Percentiles rank a stretch among this genome's conserved stretches.
Conservation (phyloP, 2,888 invertebrate genomes). For the Crioceris asparagi region DNA sequence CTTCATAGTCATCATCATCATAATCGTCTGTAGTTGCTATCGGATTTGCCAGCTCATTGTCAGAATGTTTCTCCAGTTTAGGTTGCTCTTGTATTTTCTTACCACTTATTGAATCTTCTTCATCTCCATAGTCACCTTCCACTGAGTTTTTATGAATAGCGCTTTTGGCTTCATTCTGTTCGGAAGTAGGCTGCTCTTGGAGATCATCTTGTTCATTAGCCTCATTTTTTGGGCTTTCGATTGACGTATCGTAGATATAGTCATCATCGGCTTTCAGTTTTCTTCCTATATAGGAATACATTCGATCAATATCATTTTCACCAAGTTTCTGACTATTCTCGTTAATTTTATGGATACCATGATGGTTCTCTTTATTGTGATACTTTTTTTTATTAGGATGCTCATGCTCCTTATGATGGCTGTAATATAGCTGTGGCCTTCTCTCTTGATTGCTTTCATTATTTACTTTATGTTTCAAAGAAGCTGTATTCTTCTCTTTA, state of each 20-base stretch:
- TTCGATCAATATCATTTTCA: too few relatives aligned
- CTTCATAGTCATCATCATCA: slow-evolving; percentile 12
- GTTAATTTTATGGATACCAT: too few relatives aligned
- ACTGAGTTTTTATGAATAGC: slow-evolving; percentile 12
- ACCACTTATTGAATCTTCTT: slow-evolving; percentile 19
- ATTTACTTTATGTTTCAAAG: too few relatives aligned
- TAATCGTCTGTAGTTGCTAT: slow-evolving; percentile 10
- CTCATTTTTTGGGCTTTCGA: slow-evolving; percentile 11
- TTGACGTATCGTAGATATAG: slow-evolving; percentile 17
- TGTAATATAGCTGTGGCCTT: too few relatives aligned
- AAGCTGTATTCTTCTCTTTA: too few relatives aligned
- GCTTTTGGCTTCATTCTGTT: background rate
- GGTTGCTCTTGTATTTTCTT: slow-evolving; percentile 9
- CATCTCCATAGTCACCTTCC: slow-evolving; percentile 24
- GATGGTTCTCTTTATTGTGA: too few relatives aligned
- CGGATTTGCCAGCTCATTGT: slow-evolving; percentile 19
- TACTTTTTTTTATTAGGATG: too few relatives aligned
- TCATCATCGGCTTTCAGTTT: slow-evolving; percentile 14
- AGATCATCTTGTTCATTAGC: slow-evolving; percentile 3
- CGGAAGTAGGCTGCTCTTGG: background rate
- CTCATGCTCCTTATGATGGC: too few relatives aligned
- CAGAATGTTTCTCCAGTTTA: slow-evolving; percentile 17
- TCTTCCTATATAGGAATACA: slow-evolving; percentile 12
- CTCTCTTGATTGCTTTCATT: too few relatives aligned
- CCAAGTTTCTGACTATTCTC: too few relatives aligned